Conservation (phyloP, 2,113 vertebrate species). For the Lophochroa leadbeateri region DNA sequence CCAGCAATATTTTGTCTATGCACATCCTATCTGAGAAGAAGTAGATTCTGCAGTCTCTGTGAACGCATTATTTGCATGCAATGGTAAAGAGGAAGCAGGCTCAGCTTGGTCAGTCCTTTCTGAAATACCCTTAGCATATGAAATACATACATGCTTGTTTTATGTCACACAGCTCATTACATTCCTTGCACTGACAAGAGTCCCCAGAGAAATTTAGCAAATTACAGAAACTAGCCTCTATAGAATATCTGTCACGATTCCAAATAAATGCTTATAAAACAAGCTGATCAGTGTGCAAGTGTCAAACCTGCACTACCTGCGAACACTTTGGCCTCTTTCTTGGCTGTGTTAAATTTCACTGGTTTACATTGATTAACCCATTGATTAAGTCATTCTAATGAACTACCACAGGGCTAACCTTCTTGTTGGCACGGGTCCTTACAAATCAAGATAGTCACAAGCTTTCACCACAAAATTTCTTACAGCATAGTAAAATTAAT, state of each 20-base stretch:
- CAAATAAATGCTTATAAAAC: not conserved
- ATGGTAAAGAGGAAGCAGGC: not conserved
- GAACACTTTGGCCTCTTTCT: not conserved
- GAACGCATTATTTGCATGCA: not conserved
- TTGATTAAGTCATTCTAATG: not conserved
- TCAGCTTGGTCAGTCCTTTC: not conserved
- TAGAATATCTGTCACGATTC: not conserved
- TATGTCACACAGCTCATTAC: not conserved
- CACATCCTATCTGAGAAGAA: not conserved
- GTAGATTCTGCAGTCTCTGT: not conserved
- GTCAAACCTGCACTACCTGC: not conserved
- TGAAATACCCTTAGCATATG: not conserved
- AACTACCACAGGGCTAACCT: not conserved
- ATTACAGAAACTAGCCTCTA: not conserved
- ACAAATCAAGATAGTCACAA: not conserved
- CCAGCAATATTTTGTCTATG: not conserved
- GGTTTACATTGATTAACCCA: not conserved
- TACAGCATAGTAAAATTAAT: not conserved
- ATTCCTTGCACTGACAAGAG: not conserved
- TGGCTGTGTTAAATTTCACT: not conserved
- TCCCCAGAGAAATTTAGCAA: not conserved
- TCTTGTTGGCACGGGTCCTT: not conserved
- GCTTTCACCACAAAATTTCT: not conserved
- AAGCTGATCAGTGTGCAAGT: not conserved
- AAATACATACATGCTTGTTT: not conserved